phyloP scores from a whole-genome alignment of 2,888 invertebrate genomes.

The Metallyticus violacea region DNA sequence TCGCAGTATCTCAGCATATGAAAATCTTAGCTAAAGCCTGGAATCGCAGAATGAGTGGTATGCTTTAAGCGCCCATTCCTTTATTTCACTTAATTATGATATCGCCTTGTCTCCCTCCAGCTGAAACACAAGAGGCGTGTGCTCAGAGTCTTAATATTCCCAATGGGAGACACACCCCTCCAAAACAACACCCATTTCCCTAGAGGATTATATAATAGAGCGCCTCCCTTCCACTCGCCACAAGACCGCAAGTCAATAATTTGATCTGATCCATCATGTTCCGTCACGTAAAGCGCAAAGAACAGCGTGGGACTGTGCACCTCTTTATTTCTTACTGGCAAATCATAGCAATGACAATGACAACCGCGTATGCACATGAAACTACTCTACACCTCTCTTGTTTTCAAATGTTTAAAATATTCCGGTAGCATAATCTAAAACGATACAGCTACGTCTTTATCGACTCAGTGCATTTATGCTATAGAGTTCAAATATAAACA shows the following conservation, averaged over 20 bases:
- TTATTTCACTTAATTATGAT: background rate
- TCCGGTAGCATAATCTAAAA: no score
- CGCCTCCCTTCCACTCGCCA: background rate
- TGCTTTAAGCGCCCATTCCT: background rate
- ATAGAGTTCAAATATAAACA: no score
- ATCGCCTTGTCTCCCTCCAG: background rate
- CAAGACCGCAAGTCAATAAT: background rate
- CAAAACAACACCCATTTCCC: conserved; percentile 7
- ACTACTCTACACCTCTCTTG: no score
- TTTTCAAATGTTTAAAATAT: no score
- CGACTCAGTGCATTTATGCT: no score
- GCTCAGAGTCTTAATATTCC: conserved; percentile 1
- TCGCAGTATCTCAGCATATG: no score
- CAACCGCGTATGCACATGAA: no score
- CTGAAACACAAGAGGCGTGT: background rate
- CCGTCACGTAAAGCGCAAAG: background rate
- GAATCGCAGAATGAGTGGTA: no score
- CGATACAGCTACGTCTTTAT: no score
- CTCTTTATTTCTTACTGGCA: background rate
- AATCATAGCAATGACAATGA: no score
- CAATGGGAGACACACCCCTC: background rate
- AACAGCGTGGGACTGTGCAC: background rate
- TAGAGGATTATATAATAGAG: background rate
- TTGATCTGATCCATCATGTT: conserved; percentile 7
- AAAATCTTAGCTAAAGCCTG: no score